Conservation (phyloP, 1,140 invertebrate species). For the Diabrotica virgifera region DNA sequence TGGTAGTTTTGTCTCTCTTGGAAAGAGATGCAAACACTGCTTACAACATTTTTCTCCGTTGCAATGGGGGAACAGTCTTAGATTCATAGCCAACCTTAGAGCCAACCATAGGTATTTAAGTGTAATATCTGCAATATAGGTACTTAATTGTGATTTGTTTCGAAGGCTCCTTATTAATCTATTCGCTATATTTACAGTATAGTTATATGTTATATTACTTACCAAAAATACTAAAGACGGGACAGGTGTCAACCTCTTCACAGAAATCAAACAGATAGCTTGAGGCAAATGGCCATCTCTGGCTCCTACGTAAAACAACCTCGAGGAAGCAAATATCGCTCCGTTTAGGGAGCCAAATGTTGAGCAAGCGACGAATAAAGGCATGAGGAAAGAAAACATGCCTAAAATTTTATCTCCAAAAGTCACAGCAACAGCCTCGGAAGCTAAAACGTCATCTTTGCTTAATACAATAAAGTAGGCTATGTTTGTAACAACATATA, state of each 20-base stretch:
- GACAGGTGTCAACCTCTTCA: constrained; percentile 82
- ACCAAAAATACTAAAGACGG: constrained; percentile 90
- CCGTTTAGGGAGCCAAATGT: constrained; percentile 86
- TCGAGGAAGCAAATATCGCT: constrained; percentile 82
- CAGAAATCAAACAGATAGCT: constrained; percentile 83
- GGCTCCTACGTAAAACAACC: constrained; percentile 89
- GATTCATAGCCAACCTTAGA: no score
- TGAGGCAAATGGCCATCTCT: constrained; percentile 85
- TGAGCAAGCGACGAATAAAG: constrained; percentile 82
- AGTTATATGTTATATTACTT: constrained; percentile 39
- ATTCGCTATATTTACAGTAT: no score
- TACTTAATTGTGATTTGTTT: no score
- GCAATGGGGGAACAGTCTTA: no score
- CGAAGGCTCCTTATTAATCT: no score
- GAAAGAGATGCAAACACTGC: no score
- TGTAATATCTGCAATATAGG: no score
- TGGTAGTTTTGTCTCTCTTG: no score
- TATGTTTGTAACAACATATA: constrained; percentile 87
- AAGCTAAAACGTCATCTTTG: constrained; percentile 73
- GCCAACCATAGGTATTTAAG: no score
- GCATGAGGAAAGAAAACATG: constrained; percentile 80
- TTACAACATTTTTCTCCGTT: no score
- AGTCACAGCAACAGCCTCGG: constrained; percentile 88
- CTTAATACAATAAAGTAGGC: constrained; percentile 87
- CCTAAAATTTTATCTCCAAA: constrained; percentile 82